Evolutionary conservation across 1,140 invertebrate species (phyloP), one percentile per base, ranked within the genome.

Genomic region (Leptopilina clavipes): DNA sequence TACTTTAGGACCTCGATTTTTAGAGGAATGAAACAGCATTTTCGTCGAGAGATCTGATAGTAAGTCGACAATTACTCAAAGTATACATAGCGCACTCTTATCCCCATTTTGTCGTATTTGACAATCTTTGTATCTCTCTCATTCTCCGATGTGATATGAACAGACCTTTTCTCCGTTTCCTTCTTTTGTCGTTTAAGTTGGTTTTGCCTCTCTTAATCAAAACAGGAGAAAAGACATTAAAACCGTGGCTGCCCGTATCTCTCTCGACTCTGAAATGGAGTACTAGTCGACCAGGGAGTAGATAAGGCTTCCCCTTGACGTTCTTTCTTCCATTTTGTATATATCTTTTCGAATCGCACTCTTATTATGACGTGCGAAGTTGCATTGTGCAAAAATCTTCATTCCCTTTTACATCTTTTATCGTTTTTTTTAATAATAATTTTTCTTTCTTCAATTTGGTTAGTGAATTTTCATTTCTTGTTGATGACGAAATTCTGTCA

Each of bases 181-280:
- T 74, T 72, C 81, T 76, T 54, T 77, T 76, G 79, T 77, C 76
- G 76, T 79, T 79, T 77, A 79, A 75, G 77, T 81, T 79, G 37
- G 37, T 40, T 40, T 31, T 40, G 81, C 78, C 77, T 85, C 86
- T 87, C 79, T 89, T 90, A 89, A 90, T 90, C 89, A 90, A 88
- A 90, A 88, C 82, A 84, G 76, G 82, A 88, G 87, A 87, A 89
- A 87, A 89, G 89, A 88, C 88, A 89, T 90, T 89, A 89, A 88
- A 89, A 87, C 82, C 77, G 79, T 79, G 77, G 74, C 80, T 79
- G 78, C 73, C 75, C 78, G 83, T 89, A 89, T 89, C 89, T 89
- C 89, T 89, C 79, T 83, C 1, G 5, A 82, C 83, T 86, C 25
- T 80, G 84, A 87, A 89, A 87, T 87, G 85, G 85, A 88, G 85